phyloP scores from a whole-genome alignment of 2,113 vertebrate genomes.

The Upupa epops region DNA sequence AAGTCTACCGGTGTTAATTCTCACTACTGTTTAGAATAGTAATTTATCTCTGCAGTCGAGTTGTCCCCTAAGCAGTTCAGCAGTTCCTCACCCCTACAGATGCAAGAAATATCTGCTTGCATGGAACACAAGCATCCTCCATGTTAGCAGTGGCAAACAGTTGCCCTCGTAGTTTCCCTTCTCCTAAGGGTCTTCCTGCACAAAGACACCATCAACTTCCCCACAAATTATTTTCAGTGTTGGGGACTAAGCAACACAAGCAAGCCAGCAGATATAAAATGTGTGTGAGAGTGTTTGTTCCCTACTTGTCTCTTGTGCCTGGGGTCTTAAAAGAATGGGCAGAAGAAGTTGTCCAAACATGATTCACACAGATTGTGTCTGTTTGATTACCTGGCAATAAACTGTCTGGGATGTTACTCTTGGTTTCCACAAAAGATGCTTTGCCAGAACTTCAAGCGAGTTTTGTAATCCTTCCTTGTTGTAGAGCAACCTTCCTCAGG shows the following conservation, averaged over 20 bases:
- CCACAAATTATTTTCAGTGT: background rate
- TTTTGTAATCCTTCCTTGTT: background rate
- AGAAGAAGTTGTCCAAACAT: background rate
- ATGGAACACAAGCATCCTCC: background rate
- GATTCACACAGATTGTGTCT: background rate
- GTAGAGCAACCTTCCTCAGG: background rate
- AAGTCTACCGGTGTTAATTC: background rate
- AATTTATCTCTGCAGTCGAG: background rate
- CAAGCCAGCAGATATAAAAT: background rate
- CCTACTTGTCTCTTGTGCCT: background rate
- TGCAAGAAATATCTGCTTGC: background rate
- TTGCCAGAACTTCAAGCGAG: background rate
- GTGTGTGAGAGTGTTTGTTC: accelerated
- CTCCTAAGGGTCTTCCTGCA: background rate
- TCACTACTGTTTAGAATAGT: background rate
- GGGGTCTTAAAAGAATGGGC: background rate
- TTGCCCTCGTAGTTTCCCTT: background rate
- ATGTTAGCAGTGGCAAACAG: background rate
- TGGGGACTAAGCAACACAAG: background rate
- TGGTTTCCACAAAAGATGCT: background rate
- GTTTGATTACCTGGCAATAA: background rate
- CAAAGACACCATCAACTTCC: background rate
- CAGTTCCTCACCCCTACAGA: background rate
- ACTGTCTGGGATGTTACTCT: background rate
- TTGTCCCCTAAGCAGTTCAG: background rate